These are phyloP conservation scores for Mobula birostris DNA, from an alignment of 2,113 vertebrate genomes.

Conservation along the genomic window DNA sequence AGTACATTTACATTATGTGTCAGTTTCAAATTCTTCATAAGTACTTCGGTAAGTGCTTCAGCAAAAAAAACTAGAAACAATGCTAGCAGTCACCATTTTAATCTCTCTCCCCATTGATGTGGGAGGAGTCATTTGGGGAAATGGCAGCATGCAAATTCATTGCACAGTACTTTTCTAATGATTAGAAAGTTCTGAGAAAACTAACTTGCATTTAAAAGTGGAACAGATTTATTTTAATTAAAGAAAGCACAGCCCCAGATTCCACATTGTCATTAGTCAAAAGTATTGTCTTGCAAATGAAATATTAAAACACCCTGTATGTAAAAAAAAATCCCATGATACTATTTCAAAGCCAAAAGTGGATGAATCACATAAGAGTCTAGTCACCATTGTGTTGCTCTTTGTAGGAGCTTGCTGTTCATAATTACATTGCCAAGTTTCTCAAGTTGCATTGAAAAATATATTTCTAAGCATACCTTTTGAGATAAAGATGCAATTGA, in stretches of 20 bases:
- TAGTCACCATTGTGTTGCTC: no score
- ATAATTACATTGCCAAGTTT: no score
- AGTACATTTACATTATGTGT: background rate
- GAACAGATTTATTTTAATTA: background rate
- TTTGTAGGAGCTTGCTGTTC: no score
- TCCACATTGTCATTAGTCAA: background rate
- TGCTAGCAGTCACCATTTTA: background rate
- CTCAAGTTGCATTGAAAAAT: no score
- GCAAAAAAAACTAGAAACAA: background rate
- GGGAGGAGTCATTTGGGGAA: background rate
- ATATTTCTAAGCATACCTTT: no score
- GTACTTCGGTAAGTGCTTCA: background rate
- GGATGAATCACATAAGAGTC: no score
- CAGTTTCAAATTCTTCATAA: background rate
- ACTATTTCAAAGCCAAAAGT: no score
- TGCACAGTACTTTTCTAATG: background rate
- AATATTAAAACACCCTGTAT: no score
- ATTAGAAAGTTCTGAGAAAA: background rate
- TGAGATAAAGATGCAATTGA: no score
- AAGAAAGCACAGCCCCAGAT: background rate
- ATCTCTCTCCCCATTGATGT: background rate
- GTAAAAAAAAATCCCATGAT: no score
- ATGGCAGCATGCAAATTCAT: background rate
- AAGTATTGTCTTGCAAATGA: no score
- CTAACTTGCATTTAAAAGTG: background rate